A percentile compares a stretch with the other conserved stretches of the same genome.
Conservation (phyloP, 2,113 vertebrate species). For the Talpa occidentalis region DNA sequence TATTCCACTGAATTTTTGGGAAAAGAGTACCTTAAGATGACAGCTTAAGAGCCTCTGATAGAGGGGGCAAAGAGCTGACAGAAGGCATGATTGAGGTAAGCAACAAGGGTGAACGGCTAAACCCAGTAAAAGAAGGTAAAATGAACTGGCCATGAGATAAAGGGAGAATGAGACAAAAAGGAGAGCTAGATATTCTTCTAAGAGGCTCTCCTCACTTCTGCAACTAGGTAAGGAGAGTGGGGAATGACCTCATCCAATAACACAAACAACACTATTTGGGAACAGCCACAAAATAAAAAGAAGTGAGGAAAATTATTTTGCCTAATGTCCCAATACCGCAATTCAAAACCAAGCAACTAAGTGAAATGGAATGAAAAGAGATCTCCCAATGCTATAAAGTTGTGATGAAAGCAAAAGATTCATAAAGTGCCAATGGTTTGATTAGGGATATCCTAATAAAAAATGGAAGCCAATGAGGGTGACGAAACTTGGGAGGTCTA, state of each 20-base stretch:
- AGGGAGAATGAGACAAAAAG: conserved; percentile 52
- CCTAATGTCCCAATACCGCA: neutral
- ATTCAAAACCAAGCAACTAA: neutral
- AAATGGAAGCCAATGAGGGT: neutral
- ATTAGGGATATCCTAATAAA: neutral
- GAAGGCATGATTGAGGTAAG: neutral
- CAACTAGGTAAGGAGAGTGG: neutral
- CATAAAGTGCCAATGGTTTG: neutral
- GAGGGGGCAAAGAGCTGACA: neutral
- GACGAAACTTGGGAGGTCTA: neutral
- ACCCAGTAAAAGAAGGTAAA: neutral
- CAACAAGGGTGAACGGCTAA: conserved; percentile 5
- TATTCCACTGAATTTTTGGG: neutral
- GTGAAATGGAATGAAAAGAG: neutral
- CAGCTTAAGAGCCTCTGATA: too few relatives aligned
- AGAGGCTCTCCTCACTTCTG: neutral
- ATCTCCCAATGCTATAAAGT: neutral
- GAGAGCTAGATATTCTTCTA: conserved; percentile 19
- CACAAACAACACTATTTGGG: neutral
- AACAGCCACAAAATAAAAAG: neutral
- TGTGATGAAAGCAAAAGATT: conserved; percentile 13
- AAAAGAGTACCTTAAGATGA: neutral
- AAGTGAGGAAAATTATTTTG: neutral
- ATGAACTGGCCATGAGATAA: neutral
- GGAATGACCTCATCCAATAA: neutral